Evolutionary conservation across 2,888 invertebrate genomes (phyloP), one percentile per base, ranked within the genome.

Genomic region (Euplexia lucipara): DNA sequence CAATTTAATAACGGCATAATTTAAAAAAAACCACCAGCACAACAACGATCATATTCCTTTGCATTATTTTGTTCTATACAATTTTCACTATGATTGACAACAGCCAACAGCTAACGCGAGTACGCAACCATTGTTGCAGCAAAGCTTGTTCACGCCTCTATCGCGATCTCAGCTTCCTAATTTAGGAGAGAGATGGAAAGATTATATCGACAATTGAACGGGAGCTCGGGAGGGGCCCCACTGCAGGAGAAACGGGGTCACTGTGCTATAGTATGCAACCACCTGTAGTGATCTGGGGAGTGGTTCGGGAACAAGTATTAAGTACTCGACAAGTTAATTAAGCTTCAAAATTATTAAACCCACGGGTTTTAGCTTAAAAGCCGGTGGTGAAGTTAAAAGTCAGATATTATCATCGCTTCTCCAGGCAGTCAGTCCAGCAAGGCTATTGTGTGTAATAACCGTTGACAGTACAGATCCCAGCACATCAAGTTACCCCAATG

Each of bases 161-260:
- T 90, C 87, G 69, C 77, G 88, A 90, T 90, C 86, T 86, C 85
- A 86, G 85, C 84, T 86, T 91, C 90, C 89, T 88, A 91, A 92
- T 90, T 91, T 90, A 86, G 85, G 79, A 85, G 74, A 70, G 84
- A 90, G 89, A 91, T 91, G 88, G 79, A 79, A 83, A 90, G 90
- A 92, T 92, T 92, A 90, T 84, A 90, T 84, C 81, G 84, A 79
- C 84, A 82, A 85, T 85, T 75, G 83, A 77, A 81, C 78, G 83
- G 83, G 86, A 82, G n/a, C n/a, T n/a, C n/a, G n/a, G n/a, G n/a
- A 82, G 86, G 78, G 87, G 83, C 85, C 89, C 88, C 79, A 84
- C 81, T 60, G 88, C 70, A 86, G 80, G 67, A 58, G 73, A 86
- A 91, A 85, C 85, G 85, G 86, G 92, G 92, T 92, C 92, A 93